These are phyloP conservation scores for Pogonomyrmex californicus DNA, from an alignment of 1,140 invertebrate species.

Conservation along the genomic window DNA sequence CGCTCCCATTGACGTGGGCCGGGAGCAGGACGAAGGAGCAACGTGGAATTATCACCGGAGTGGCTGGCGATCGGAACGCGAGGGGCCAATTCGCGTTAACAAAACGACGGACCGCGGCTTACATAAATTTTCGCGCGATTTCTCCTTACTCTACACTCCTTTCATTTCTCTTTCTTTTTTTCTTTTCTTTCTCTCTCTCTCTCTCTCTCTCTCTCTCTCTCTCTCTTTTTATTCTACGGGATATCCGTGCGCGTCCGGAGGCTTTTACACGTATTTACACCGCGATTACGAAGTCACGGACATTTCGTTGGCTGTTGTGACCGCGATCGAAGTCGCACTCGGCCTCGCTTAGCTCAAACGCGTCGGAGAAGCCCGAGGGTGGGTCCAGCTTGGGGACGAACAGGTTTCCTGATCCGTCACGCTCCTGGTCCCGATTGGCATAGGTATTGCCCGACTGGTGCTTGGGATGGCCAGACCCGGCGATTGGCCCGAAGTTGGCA, in stretches of 20 bases:
- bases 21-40: constrained; percentile 62
- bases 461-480: constrained; percentile 86
- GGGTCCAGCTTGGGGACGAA: constrained; percentile 89
- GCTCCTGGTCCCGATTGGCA: constrained; percentile 84
- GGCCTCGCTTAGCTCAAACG: constrained; percentile 87
- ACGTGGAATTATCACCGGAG: constrained; percentile 1
- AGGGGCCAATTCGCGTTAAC: constrained; percentile 65
- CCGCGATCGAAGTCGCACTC: constrained; percentile 86
- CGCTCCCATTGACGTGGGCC: constrained; percentile 61
- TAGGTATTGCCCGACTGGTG: constrained; percentile 85
- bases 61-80: constrained; percentile 1
- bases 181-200: constrained; percentile 23
- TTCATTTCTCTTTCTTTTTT: not conserved
- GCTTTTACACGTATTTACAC: constrained; percentile 84
- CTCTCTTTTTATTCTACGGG: constrained; percentile 42
- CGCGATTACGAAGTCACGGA: constrained; percentile 86
- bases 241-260: constrained; percentile 43
- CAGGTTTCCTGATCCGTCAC: constrained; percentile 87
- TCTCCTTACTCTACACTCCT: not conserved
- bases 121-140: constrained; percentile 36
- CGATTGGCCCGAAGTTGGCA: constrained; percentile 85
- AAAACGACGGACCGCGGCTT: constrained; percentile 72
- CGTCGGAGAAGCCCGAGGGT: constrained; percentile 88
- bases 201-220: not conserved
- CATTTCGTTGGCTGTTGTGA: constrained; percentile 80